phyloP scores from a whole-genome alignment of 92 coral and sea anemone genomes.

The Phenganax marumi region DNA sequence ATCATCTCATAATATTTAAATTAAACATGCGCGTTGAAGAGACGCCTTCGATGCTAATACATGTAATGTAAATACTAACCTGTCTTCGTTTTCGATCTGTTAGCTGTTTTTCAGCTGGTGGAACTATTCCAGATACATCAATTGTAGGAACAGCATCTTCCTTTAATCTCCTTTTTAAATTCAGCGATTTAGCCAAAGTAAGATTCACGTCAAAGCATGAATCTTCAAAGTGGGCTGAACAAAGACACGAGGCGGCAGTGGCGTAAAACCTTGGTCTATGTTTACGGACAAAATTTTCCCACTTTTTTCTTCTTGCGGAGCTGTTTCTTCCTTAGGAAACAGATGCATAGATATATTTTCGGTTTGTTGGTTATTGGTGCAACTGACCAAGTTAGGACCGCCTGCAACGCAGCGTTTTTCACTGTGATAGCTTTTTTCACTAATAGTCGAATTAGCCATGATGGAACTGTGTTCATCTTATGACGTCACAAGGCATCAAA shows the following conservation, averaged over 20 bases:
- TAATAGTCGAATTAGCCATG: neutral
- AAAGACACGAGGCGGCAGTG: neutral
- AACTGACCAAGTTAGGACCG: too few species aligned
- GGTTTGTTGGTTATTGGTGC: too few species aligned
- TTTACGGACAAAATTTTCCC: conserved; percentile 8
- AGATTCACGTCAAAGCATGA: too few species aligned
- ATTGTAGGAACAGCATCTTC: too few species aligned
- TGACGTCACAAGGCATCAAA: too few species aligned
- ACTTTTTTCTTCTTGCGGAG: neutral
- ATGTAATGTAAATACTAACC: neutral
- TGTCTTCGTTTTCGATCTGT: neutral
- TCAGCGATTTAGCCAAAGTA: neutral
- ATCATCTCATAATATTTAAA: neutral
- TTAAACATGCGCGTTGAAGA: neutral
- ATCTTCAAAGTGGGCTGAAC: neutral
- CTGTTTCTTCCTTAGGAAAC: conserved; percentile 3
- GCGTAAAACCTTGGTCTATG: conserved; percentile 19
- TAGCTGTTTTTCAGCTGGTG: too few species aligned
- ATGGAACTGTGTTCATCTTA: too few species aligned
- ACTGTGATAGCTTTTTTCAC: neutral
- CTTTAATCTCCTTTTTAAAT: neutral
- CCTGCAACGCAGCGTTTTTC: too few species aligned
- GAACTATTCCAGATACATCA: too few species aligned
- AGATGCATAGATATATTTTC: too few species aligned
- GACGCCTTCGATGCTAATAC: too few species aligned